A percentile compares a stretch with the other conserved stretches of the same genome.
Conservation (phyloP, 2,888 invertebrate species). For the Lochmaea crataegi region DNA sequence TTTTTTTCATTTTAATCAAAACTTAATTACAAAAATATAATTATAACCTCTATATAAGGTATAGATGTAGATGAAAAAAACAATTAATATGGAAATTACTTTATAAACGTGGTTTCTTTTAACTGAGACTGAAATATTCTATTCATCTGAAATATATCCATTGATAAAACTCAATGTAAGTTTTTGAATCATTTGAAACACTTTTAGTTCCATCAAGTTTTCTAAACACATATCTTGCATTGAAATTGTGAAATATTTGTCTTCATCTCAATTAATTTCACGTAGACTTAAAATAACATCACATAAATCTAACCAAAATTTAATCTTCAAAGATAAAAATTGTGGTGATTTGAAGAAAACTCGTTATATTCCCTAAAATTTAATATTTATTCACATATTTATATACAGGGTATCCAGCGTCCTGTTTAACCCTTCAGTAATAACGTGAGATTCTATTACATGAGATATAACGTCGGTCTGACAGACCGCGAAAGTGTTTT, state of each 20-base stretch:
- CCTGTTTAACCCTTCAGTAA: too few species aligned
- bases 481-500: too few species aligned
- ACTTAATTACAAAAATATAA: neutral
- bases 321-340: too few species aligned
- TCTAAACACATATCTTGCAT: slow-evolving; percentile 8
- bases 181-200: neutral
- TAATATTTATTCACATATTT: too few species aligned
- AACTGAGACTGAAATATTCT: slow-evolving; percentile 1
- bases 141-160: neutral
- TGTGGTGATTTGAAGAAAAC: too few species aligned
- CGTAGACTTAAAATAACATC: neutral
- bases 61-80: neutral
- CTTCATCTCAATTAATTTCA: neutral
- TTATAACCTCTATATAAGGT: neutral
- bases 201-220: neutral
- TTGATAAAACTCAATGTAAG: neutral
- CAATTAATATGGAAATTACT: neutral
- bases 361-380: too few species aligned
- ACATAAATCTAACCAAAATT: too few species aligned
- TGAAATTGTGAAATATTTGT: neutral
- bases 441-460: too few species aligned
- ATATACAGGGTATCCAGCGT: too few species aligned
- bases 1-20: too few species aligned
- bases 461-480: too few species aligned
- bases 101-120: neutral